Evolutionary conservation across 2,888 invertebrate species (phyloP).

Genomic region (Lasioglossum oenotherae): DNA sequence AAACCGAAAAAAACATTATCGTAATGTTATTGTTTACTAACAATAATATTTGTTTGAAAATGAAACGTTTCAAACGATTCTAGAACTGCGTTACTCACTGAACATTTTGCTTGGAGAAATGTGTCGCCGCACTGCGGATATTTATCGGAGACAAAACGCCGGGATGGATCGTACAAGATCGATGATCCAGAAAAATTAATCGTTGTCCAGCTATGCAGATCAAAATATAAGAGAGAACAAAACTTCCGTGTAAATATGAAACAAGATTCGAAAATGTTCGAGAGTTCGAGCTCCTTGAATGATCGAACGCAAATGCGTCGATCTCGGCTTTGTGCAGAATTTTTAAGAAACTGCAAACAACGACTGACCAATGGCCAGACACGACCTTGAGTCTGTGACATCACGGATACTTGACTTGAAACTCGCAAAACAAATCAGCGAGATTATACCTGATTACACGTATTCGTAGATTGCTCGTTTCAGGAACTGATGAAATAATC

Average conservation of each 20-base stretch:
- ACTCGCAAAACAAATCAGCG: constrained; percentile 11
- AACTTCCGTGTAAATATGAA: background rate
- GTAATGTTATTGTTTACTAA: background rate
- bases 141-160: background rate
- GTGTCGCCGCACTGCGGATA: background rate
- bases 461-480: background rate
- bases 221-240: background rate
- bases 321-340: constrained; percentile 44
- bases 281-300: background rate
- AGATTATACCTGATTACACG: background rate
- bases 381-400: constrained; percentile 28
- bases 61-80: background rate
- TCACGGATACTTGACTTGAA: constrained; percentile 13
- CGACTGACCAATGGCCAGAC: constrained; percentile 38
- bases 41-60: background rate
- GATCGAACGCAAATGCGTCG: constrained; percentile 28
- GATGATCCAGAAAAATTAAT: background rate
- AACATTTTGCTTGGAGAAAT: constrained; percentile 25
- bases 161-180: background rate
- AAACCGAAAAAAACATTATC: background rate
- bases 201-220: background rate
- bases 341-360: constrained; percentile 32
- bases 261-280: background rate
- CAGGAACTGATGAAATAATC: background rate
- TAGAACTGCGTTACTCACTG: constrained; percentile 31